Evolutionary conservation across 2,888 invertebrate genomes (phyloP).

Genomic region (Ectemnius cavifrons): DNA sequence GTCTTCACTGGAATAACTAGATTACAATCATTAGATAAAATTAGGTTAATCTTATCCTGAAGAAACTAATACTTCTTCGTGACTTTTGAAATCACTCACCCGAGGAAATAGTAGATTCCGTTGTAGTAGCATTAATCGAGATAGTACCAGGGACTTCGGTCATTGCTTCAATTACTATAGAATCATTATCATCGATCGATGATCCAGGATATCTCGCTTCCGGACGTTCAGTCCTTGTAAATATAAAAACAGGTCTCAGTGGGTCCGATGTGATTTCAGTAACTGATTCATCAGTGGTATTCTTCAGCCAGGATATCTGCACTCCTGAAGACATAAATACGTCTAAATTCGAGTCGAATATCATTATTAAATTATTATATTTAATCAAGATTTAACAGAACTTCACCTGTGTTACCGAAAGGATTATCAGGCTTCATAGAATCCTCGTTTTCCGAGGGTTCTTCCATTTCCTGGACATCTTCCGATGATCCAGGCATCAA

Average conservation of each 20-base stretch:
- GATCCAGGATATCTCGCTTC: constrained; percentile 57
- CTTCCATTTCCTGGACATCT: background rate
- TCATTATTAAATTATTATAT: background rate
- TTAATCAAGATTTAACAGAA: background rate
- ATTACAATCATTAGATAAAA: background rate
- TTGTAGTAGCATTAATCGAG: background rate
- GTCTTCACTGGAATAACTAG: constrained; percentile 64
- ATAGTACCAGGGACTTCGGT: constrained; percentile 60
- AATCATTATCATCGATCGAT: constrained; percentile 64
- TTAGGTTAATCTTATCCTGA: background rate
- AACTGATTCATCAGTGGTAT: constrained; percentile 58
- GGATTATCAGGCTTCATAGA: background rate
- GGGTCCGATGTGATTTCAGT: background rate
- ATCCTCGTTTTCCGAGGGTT: background rate
- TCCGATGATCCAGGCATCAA: background rate
- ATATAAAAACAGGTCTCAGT: constrained; percentile 22
- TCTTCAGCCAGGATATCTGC: constrained; percentile 73
- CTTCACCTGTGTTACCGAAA: constrained; percentile 17
- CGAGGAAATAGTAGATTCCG: background rate
- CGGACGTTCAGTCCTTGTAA: constrained; percentile 55
- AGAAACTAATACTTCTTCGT: background rate
- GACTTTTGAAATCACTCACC: background rate
- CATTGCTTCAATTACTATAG: constrained; percentile 71
- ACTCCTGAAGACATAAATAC: constrained; percentile 60
- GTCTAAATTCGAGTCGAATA: no score